Evolutionary conservation across 2,797 vertebrate species (phyloP).

Genomic region (Hyperoplus lanceolatus): DNA sequence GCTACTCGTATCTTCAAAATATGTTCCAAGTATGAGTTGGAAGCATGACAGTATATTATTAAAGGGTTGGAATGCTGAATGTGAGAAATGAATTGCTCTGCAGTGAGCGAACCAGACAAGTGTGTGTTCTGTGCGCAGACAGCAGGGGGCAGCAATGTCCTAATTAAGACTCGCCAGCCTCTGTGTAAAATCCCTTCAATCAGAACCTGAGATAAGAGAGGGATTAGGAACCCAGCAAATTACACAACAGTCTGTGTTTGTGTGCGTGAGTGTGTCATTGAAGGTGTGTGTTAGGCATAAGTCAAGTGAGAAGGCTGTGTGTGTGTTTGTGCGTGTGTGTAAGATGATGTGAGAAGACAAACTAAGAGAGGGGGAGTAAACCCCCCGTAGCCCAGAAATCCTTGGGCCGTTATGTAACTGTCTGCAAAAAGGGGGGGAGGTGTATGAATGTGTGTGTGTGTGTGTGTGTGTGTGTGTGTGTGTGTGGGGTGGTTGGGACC

Average conservation of each 20-base stretch:
- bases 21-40: background rate
- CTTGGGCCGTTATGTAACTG: constrained; percentile 78
- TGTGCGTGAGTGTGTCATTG: constrained; percentile 39
- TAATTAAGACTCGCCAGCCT: background rate
- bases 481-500: constrained; percentile 41
- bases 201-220: constrained; percentile 52
- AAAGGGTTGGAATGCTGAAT: background rate
- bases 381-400: constrained; percentile 70
- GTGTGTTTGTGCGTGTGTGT: constrained; percentile 22
- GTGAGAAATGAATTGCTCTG: constrained; percentile 53
- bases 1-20: constrained; percentile 3
- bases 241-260: constrained; percentile 64
- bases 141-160: constrained; percentile 74
- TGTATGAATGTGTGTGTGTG: constrained; percentile 14
- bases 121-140: constrained; percentile 48
- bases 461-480: constrained; percentile 18
- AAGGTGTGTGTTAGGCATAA: constrained; percentile 57
- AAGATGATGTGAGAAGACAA: constrained; percentile 20
- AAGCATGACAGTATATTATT: background rate
- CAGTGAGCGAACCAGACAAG: constrained; percentile 35
- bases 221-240: constrained; percentile 60
- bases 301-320: constrained; percentile 28
- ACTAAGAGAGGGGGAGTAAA: constrained; percentile 56
- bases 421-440: constrained; percentile 63
- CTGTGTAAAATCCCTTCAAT: constrained; percentile 28